Percentiles rank a stretch among this genome's conserved stretches.
Evolutionary conservation across 2,113 vertebrate species (phyloP).

Genomic region (Litocranius walleri): DNA sequence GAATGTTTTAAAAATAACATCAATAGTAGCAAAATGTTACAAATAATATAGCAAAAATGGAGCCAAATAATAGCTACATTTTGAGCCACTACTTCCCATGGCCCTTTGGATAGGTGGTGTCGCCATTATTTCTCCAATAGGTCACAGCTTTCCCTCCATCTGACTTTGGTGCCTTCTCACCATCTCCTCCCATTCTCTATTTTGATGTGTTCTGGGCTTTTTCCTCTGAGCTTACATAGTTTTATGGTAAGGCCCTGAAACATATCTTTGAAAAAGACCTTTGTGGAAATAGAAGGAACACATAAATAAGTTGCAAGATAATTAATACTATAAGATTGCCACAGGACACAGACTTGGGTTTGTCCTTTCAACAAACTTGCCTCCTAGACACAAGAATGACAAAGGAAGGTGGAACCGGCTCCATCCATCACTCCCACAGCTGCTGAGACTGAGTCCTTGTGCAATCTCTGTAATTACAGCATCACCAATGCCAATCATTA

Average conservation of each 20-base stretch:
- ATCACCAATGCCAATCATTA: neutral
- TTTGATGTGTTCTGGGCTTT: neutral
- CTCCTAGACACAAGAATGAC: slow-evolving; percentile 26
- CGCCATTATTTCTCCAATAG: neutral
- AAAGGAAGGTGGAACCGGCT: slow-evolving; percentile 31
- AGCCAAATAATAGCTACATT: neutral
- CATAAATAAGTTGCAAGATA: neutral
- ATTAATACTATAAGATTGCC: slow-evolving; percentile 43
- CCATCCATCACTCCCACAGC: slow-evolving; percentile 52
- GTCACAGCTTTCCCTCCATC: neutral
- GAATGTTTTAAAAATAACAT: neutral
- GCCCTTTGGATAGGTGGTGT: neutral
- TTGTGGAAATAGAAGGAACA: neutral
- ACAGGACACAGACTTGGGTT: neutral
- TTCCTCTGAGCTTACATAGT: neutral
- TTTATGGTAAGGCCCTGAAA: neutral
- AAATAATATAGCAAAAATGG: neutral
- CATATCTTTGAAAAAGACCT: neutral
- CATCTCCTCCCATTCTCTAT: neutral
- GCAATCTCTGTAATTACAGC: neutral
- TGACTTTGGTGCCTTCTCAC: neutral
- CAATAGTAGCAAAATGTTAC: neutral
- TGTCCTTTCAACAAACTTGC: slow-evolving; percentile 8
- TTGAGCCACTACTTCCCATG: neutral
- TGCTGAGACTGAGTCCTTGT: slow-evolving; percentile 24